Base-by-base conservation (phyloP, 2,113 vertebrate genomes). In the Arothron firmamentum region DNA sequence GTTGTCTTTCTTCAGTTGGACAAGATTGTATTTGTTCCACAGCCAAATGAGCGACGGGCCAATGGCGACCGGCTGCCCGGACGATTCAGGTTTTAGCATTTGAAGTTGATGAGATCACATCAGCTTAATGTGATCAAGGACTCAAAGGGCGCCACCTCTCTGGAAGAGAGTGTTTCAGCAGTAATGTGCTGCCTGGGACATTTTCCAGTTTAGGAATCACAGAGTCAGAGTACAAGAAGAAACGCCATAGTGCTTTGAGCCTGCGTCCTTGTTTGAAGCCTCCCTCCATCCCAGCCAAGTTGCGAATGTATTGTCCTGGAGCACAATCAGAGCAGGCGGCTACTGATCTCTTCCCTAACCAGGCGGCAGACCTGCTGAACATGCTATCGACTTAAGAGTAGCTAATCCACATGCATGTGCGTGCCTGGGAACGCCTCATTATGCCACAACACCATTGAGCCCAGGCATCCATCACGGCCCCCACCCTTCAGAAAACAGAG, bases 311-410 rank as follows among this genome's bases (percentile, higher is more conserved):
- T 82, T 81, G 86, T 87, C 82, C 78, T 62, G 79, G 88, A 85
- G 87, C 80, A 75, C 13, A 64, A 90, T 88, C 83, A 87, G 87
- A 89, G 71, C 73, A 83, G 87, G 81, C 86, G 89, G 83, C 78
- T 90, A 91, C 88, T 86, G 86, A 91, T 88, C 70, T 78, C 49
- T 75, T 81, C 62, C 73, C 83, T 78, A 85, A 82, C 63, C 85
- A 88, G 16, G 74, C 80, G 74, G 70, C 62, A 70, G 75, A 79
- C 80, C 75, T 73, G 78, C 75, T 67, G 78, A 87, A 91, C 80
- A 80, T 85, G 84, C 85, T 89, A 86, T 87, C 80, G 84, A 80
- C 72, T 77, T 77, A 19, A 52, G 54, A 77, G 81, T 67, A 67
- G 69, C 56, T 77, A 80, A 79, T 89, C 83, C 88, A 89, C 90